Conservation (phyloP, 2,888 invertebrate genomes). For the Hyposoter didymator region DNA sequence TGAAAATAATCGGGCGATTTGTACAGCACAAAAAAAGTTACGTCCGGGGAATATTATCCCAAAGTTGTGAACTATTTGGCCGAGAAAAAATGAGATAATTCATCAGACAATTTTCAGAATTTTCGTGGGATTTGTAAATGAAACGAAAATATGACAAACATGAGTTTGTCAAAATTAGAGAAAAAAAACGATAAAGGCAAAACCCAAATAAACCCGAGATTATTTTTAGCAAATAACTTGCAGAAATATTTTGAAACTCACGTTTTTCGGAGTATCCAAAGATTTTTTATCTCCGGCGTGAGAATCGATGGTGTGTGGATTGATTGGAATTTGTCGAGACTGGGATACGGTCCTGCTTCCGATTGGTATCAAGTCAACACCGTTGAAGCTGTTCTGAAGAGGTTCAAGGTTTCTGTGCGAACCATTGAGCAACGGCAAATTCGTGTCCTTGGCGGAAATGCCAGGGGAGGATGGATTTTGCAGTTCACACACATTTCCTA, state of each 20-base stretch:
- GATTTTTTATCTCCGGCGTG: neutral
- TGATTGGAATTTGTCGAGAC: neutral
- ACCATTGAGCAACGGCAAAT: neutral
- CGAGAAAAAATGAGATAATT: neutral
- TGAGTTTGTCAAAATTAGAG: too few relatives aligned
- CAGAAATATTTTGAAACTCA: neutral
- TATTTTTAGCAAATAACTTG: neutral
- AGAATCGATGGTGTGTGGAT: neutral
- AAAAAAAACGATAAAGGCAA: neutral
- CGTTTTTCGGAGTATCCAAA: neutral
- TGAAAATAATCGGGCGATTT: neutral
- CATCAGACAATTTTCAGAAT: slow-evolving; percentile 9
- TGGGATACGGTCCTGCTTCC: neutral
- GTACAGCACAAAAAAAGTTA: neutral
- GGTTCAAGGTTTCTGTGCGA: neutral
- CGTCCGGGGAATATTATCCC: neutral
- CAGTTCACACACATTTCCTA: neutral
- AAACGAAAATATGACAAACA: too few relatives aligned
- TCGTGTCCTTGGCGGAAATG: neutral
- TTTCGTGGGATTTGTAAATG: slow-evolving; percentile 9
- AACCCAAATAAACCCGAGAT: neutral
- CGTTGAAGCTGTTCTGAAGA: neutral
- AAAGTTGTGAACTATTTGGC: neutral
- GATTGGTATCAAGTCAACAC: neutral
- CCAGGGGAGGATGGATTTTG: neutral